Conservation (phyloP, 2,797 vertebrate genomes). For the Enteromius radiatus region DNA sequence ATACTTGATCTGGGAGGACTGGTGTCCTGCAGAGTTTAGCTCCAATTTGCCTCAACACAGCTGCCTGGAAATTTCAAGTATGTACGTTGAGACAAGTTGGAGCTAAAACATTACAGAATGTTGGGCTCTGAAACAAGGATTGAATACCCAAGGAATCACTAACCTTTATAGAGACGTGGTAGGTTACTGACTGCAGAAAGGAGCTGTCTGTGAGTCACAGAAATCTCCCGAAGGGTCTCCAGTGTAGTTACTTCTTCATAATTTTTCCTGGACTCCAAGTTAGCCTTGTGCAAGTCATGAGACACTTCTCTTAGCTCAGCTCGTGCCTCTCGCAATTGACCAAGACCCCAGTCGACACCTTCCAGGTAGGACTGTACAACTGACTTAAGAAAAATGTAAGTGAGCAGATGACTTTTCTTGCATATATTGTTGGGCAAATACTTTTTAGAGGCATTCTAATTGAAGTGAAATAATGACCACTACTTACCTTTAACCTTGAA, state of each 20-base stretch:
- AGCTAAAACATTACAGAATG: not conserved
- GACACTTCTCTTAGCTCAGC: conserved; percentile 77
- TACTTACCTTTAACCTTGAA: conserved; percentile 90
- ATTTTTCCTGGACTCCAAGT: conserved; percentile 73
- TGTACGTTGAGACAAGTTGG: not conserved
- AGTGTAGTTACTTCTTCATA: conserved; percentile 72
- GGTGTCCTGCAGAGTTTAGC: no score
- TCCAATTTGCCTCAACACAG: no score
- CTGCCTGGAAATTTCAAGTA: not conserved
- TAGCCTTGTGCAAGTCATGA: conserved; percentile 76
- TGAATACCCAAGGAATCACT: conserved; percentile 38
- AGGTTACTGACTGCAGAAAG: conserved; percentile 86
- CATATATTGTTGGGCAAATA: not conserved
- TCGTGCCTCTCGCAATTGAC: conserved; percentile 84
- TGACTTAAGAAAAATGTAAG: conserved; percentile 76
- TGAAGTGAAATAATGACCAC: not conserved
- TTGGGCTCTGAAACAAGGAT: not conserved
- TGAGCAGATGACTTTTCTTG: not conserved
- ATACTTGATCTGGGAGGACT: no score
- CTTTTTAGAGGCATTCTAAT: not conserved
- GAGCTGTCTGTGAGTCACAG: conserved; percentile 83
- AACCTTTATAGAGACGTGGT: conserved; percentile 89
- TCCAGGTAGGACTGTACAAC: conserved; percentile 94
- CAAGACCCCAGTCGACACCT: conserved; percentile 87
- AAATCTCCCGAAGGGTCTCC: conserved; percentile 78